Base-by-base conservation (phyloP, 2,888 invertebrate genomes). In the Frankliniella intonsa region DNA sequence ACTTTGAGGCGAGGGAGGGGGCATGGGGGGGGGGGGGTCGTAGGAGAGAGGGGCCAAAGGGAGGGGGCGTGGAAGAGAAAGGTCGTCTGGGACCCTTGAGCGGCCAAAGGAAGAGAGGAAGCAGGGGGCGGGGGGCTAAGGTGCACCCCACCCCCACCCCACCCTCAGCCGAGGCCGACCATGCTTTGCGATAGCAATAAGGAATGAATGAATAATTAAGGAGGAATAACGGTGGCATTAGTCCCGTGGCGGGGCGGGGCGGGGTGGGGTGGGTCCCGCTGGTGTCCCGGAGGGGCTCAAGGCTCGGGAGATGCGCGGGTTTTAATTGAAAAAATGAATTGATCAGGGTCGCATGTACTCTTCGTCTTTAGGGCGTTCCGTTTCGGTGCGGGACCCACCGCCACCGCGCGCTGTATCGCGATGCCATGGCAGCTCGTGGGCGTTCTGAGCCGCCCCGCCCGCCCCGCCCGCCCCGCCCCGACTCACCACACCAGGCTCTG, bases 151-250 rank as follows among this genome's bases (percentile, higher is more conserved):
- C 38, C 38, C 8, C 55, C 55, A 12, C 55, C 55, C 55, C 14
- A 19, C 55, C 14, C 55, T n/a, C 55, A 11, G 55, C 55, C 38
- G 3, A 38, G 38, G 38, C 38, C 55, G 17, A 7, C 55, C 14
- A 55, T 11, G 55, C 55, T 55, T 10, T 38, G 38, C n/a, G 69
- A 76, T 22, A 25, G 69, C 69, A 76, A 25, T 76, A 76, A 76
- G 25, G 69, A 76, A 76, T 76, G 69, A 76, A 76, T 76, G 69
- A 76, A 76, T 76, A 76, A 76, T 76, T 76, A 76, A 76, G 25
- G 22, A 76, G 69, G 69, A 76, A 76, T 76, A 76, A 76, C 69
- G 69, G 25, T 12, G 69, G 69, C 69, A 76, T 76, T 76, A 76
- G 69, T 76, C 22, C 69, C 69, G 25, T 25, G 25, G 25, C 25